A percentile compares a stretch with the other conserved stretches of the same genome.
phyloP scores from a whole-genome alignment of 2,113 vertebrate species.

The Caretta caretta region DNA sequence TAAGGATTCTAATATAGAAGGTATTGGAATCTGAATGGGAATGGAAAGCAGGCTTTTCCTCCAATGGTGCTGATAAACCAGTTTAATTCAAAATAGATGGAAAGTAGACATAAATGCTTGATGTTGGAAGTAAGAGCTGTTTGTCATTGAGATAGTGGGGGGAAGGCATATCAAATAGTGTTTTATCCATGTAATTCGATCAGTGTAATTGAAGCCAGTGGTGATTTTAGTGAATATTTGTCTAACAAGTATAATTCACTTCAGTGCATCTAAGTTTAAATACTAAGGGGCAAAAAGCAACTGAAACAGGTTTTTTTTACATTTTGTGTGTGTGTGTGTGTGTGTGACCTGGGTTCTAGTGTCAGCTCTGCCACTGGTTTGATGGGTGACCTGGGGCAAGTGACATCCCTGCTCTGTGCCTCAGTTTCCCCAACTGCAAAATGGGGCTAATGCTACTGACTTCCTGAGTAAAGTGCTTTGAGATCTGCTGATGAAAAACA shows the following conservation, averaged over 20 bases:
- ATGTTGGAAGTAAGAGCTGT: not conserved
- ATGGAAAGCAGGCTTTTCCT: not conserved
- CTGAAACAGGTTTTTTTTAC: not conserved
- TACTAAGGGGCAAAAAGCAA: not conserved
- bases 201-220: not conserved
- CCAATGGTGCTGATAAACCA: not conserved
- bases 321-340: too few species aligned
- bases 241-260: not conserved
- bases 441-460: not conserved
- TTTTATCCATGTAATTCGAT: not conserved
- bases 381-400: not conserved
- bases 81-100: not conserved
- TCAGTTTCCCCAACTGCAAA: not conserved
- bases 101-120: not conserved
- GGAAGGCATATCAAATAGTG: not conserved
- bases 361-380: accelerated
- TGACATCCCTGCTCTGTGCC: not conserved
- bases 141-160: not conserved
- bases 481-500: not conserved
- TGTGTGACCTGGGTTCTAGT: not conserved
- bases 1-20: not conserved
- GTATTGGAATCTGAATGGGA: slow-evolving; percentile 15
- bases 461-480: not conserved
- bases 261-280: not conserved
- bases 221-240: not conserved